These are phyloP conservation scores for Phenganax stokvisi DNA, from an alignment of 92 coral and sea anemone species.

Conservation along the genomic window DNA sequence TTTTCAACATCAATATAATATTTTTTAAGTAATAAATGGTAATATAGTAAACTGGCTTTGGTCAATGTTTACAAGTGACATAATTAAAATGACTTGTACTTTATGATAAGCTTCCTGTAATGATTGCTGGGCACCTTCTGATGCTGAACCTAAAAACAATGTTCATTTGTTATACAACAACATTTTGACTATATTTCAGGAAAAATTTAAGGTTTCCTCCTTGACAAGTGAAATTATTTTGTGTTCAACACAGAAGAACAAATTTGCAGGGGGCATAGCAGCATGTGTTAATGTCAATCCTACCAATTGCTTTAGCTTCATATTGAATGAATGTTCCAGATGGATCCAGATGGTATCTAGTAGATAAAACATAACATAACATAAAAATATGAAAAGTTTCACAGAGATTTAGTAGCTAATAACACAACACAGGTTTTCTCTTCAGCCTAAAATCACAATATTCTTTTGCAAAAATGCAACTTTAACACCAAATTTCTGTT, in stretches of 20 bases:
- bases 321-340: conserved; percentile 98
- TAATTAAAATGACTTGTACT: conserved; percentile 40
- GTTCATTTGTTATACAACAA: background rate
- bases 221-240: too few relatives aligned
- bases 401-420: background rate
- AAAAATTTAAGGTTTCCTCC: too few relatives aligned
- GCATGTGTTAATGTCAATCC: background rate
- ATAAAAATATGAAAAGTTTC: background rate
- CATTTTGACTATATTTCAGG: background rate
- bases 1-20: too few relatives aligned
- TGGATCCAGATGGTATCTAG: conserved; percentile 90
- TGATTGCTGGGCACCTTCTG: conserved; percentile 99
- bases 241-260: too few relatives aligned
- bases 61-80: background rate
- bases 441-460: too few relatives aligned
- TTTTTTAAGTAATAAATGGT: background rate
- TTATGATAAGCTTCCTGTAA: conserved; percentile 86
- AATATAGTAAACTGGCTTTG: background rate
- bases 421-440: background rate
- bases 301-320: conserved; percentile 99
- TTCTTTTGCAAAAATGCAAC: too few relatives aligned
- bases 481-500: too few relatives aligned
- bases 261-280: background rate
- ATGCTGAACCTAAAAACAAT: conserved; percentile 74
- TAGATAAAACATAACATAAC: background rate